Base-by-base conservation (phyloP, 35 echinoderm and acorn worm species). In the Patiria miniata region DNA sequence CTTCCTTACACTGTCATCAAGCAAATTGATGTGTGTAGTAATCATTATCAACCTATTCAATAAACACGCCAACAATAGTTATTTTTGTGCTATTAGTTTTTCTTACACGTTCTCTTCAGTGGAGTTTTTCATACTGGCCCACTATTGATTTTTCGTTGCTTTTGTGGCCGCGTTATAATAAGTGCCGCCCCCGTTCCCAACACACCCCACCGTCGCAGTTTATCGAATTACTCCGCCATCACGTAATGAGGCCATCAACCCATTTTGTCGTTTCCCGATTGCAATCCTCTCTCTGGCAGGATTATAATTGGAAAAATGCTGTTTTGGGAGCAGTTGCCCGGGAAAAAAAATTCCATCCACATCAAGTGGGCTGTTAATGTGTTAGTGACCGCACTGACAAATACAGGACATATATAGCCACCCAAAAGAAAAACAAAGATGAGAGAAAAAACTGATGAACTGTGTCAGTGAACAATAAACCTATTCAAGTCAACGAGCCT, bases 241-340 rank as follows among this genome's bases (percentile, higher is more conserved):
- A 32, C 10, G 65, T 73, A 73, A 73, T 73, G 65, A 73, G 7
- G 65, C 65, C 34, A 36, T 73, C 26, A 36, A 30, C 65, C 34
- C 65, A 73, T 73, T 2, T 22, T 36, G 65, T 14, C 34, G 12
- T 6, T 47, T n/a, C 19, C 57, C 57, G 19, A 60, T n/a, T 60
- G 28, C 57, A 60, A 60, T 60, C 57, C 19, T 26, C 57, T 21
- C 57, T n/a, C n/a, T n/a, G n/a, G n/a, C n/a, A 4, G 42, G 42
- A 23, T 22, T 23, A 73, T 30, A 73, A 73, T 73, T 73, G 65
- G 65, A 73, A 73, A 68, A 73, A 73, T 73, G 34, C 34, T 73
- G 65, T 30, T 12, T 26, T 34, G 29, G 12, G 42, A 47, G 42
- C 42, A 47, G 12, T 47, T 47, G 4, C 42, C 42, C 42, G 4